Evolutionary conservation across 2,888 invertebrate genomes (phyloP).

Genomic region (Dendrolimus pini): DNA sequence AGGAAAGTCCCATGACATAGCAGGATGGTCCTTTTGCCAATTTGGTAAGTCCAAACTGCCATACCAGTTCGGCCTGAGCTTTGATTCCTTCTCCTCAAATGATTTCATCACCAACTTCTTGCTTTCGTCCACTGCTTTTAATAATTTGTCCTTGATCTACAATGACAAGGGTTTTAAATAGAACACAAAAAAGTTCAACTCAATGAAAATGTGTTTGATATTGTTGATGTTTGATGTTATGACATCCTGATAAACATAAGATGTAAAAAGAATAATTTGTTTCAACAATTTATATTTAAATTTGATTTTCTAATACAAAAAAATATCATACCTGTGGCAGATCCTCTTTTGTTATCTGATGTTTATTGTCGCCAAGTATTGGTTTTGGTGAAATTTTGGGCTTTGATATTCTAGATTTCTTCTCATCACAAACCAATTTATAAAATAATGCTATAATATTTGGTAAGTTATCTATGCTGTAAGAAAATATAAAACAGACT

Average conservation of each 20-base stretch:
- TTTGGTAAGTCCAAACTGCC: slow-evolving; percentile 58
- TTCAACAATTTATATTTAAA: too few species aligned
- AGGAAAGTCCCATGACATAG: slow-evolving; percentile 73
- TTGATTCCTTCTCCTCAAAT: slow-evolving; percentile 63
- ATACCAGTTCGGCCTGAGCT: slow-evolving; percentile 57
- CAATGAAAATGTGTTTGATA: too few species aligned
- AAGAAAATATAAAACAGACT: slow-evolving; percentile 25
- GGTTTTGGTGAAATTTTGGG: slow-evolving; percentile 67
- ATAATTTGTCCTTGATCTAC: slow-evolving; percentile 67
- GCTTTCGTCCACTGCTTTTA: slow-evolving; percentile 71
- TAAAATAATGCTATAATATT: slow-evolving; percentile 75
- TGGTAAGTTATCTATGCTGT: slow-evolving; percentile 79
- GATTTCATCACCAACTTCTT: slow-evolving; percentile 68
- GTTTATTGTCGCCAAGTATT: slow-evolving; percentile 60
- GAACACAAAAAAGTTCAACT: not conserved
- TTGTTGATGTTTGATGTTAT: too few species aligned
- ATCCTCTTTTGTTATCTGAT: slow-evolving; percentile 79
- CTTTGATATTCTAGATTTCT: slow-evolving; percentile 75
- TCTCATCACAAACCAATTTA: slow-evolving; percentile 76
- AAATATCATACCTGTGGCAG: slow-evolving; percentile 73
- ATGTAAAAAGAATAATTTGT: too few species aligned
- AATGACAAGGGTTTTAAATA: slow-evolving; percentile 13
- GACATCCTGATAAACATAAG: too few species aligned
- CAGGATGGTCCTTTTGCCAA: slow-evolving; percentile 66
- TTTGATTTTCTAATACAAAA: too few species aligned